Conservation (phyloP, 2,888 invertebrate species). For the Caenorhabditis sp. region DNA sequence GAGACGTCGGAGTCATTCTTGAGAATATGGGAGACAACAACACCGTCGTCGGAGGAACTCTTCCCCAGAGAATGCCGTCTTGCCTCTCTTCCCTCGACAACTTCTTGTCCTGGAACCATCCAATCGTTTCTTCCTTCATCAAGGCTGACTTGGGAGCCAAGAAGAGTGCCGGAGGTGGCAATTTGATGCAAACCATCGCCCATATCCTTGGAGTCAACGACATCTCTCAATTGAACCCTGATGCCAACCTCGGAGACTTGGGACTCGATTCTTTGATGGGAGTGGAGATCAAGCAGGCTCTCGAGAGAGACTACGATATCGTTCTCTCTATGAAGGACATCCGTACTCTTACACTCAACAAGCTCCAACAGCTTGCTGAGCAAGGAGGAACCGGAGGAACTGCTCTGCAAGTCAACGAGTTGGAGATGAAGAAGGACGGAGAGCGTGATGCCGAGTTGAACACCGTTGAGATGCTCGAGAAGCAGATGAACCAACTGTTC, state of each 20-base stretch:
- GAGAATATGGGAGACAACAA: slow-evolving; percentile 90
- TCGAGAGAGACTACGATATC: slow-evolving; percentile 89
- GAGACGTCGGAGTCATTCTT: slow-evolving; percentile 92
- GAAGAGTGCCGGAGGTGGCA: slow-evolving; percentile 84
- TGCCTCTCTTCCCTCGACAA: slow-evolving; percentile 92
- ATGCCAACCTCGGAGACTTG: slow-evolving; percentile 92
- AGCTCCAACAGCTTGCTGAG: slow-evolving; percentile 86
- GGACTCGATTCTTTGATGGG: slow-evolving; percentile 99
- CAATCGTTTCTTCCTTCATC: slow-evolving; percentile 83
- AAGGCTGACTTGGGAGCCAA: slow-evolving; percentile 81
- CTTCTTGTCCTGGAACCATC: slow-evolving; percentile 91
- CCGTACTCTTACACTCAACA: slow-evolving; percentile 88
- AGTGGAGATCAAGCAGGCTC: slow-evolving; percentile 92
- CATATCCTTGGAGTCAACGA: slow-evolving; percentile 89
- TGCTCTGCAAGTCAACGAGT: slow-evolving; percentile 79
- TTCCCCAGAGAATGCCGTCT: slow-evolving; percentile 96
- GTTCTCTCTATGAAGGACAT: slow-evolving; percentile 90
- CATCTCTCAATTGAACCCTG: slow-evolving; percentile 88
- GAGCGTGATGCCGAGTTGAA: slow-evolving; percentile 81
- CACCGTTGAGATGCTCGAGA: slow-evolving; percentile 81
- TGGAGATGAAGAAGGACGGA: slow-evolving; percentile 80
- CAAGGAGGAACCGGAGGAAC: slow-evolving; percentile 79
- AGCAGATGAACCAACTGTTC: slow-evolving; percentile 83
- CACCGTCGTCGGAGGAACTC: slow-evolving; percentile 94
- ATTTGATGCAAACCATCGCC: slow-evolving; percentile 83